Conservation (phyloP, 1,140 invertebrate species). For the Hormaphis cornu region DNA sequence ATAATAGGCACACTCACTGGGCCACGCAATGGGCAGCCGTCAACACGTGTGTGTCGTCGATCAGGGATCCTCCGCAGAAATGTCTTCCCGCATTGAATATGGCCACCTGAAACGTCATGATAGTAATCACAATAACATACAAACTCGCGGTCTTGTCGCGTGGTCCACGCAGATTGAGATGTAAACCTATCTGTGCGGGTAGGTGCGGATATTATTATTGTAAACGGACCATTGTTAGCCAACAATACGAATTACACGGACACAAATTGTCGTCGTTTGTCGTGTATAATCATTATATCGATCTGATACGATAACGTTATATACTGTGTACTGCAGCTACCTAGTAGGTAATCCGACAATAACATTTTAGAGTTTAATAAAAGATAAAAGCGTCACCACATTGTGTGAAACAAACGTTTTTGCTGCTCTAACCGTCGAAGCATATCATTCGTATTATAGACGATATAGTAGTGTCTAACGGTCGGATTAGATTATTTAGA, state of each 20-base stretch:
- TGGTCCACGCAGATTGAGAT: no score
- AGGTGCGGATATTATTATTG: no score
- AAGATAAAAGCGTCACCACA: not conserved
- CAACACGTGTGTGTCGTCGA: slow-evolving; percentile 70
- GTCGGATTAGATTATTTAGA: no score
- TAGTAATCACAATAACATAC: not conserved
- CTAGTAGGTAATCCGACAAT: no score
- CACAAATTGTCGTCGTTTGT: slow-evolving; percentile 1
- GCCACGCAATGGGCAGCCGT: slow-evolving; percentile 87
- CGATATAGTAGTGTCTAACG: no score
- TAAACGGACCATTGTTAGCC: no score
- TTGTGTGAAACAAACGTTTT: not conserved
- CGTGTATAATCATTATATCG: not conserved
- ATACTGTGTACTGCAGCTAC: no score
- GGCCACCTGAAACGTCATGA: slow-evolving; percentile 47
- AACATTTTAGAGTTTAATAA: not conserved
- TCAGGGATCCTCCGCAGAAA: slow-evolving; percentile 82
- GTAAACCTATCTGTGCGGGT: no score
- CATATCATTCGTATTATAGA: not conserved
- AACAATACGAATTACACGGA: not conserved
- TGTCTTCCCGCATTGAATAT: slow-evolving; percentile 72
- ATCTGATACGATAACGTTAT: no score
- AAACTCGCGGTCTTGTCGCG: not conserved
- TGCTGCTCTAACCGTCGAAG: not conserved
- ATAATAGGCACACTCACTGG: slow-evolving; percentile 54